These are phyloP conservation scores for Pluvialis apricaria DNA, from an alignment of 2,113 vertebrate species.

Conservation along the genomic window DNA sequence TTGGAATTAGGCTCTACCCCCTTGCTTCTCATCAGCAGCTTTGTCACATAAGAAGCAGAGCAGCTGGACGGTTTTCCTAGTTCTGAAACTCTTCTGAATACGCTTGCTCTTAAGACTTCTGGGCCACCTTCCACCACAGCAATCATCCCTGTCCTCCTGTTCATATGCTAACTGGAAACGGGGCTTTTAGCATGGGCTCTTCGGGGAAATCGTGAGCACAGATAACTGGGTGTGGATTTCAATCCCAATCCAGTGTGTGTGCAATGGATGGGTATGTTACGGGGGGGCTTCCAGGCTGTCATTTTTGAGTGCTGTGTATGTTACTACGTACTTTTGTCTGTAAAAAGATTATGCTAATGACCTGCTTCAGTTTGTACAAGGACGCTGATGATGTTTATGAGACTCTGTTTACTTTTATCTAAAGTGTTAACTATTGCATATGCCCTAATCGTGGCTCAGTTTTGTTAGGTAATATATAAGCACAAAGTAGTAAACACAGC, in stretches of 20 bases:
- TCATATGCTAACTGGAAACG: no score
- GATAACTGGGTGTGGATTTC: neutral
- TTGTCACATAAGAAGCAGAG: neutral
- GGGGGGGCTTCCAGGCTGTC: neutral
- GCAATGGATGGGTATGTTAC: neutral
- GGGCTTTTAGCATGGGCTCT: no score
- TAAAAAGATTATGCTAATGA: neutral
- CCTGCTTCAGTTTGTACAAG: neutral
- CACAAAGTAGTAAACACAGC: neutral
- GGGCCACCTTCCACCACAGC: neutral
- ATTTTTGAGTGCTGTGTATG: neutral
- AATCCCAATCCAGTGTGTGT: neutral
- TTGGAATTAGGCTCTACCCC: neutral
- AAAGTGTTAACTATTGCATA: neutral
- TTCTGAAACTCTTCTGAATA: neutral
- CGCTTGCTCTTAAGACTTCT: neutral
- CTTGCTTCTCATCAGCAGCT: neutral
- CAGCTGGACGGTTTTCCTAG: neutral
- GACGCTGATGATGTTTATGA: neutral
- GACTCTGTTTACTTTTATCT: neutral
- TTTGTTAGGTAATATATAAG: neutral
- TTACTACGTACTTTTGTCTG: neutral
- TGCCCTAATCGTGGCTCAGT: neutral
- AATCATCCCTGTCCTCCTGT: no score
- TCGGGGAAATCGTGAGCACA: neutral